A percentile compares a stretch with the other conserved stretches of the same genome.
These are phyloP conservation scores for Brevimyrus niger DNA, from an alignment of 2,113 vertebrate genomes.

Conservation along the genomic window DNA sequence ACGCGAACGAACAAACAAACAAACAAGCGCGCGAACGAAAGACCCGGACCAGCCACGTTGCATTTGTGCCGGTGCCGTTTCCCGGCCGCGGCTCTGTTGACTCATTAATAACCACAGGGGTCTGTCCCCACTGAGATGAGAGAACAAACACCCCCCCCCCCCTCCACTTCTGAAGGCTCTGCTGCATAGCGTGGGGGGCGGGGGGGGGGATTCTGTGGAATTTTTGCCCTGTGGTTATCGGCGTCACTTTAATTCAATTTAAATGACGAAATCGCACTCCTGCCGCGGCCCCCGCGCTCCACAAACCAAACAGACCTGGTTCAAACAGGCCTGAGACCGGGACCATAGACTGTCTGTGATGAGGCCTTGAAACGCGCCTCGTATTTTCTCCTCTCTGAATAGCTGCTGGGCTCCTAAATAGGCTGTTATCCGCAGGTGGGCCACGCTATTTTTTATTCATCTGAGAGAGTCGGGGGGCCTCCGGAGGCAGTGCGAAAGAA, in stretches of 20 bases:
- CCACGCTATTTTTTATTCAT: conserved; percentile 56
- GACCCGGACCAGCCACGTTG: neutral
- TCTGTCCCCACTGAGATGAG: neutral
- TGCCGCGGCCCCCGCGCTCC: conserved; percentile 19
- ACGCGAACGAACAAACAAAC: neutral
- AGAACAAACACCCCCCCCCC: neutral
- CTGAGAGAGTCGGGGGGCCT: conserved; percentile 42
- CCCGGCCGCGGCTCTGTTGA: neutral
- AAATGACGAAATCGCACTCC: conserved; percentile 46
- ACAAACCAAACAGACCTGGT: conserved; percentile 22
- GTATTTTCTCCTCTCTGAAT: conserved; percentile 44
- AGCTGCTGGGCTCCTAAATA: conserved; percentile 43
- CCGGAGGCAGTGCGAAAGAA: conserved; percentile 40
- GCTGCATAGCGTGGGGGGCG: conserved; percentile 12
- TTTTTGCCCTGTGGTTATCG: conserved; percentile 35
- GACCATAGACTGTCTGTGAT: conserved; percentile 1
- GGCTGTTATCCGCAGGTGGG: conserved; percentile 37
- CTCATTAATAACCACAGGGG: conserved; percentile 3
- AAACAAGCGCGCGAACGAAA: neutral
- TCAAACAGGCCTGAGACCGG: conserved; percentile 16
- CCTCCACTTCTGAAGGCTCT: neutral
- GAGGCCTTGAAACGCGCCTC: conserved; percentile 31
- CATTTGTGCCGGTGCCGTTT: neutral
- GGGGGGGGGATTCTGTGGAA: conserved; percentile 32
- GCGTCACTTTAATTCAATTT: conserved; percentile 48